A percentile compares a stretch with the other conserved stretches of the same genome.
These are phyloP conservation scores for Capromys pilorides DNA, from an alignment of 2,797 vertebrate genomes.

Conservation along the genomic window DNA sequence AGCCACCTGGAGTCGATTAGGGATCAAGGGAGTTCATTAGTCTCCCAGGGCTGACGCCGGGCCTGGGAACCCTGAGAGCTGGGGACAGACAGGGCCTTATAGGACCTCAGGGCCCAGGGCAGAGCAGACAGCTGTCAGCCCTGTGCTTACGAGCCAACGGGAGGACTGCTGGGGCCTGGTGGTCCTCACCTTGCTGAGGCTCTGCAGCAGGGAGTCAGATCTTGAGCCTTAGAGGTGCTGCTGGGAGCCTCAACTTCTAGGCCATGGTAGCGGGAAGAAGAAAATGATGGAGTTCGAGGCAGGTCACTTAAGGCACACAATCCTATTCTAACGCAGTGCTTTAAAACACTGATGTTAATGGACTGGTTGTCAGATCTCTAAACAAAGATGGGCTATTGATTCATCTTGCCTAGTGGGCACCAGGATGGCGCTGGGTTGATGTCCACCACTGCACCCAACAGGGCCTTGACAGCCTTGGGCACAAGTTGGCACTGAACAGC, in stretches of 20 bases:
- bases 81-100: background rate
- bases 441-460: background rate
- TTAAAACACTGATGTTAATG: background rate
- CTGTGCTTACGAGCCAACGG: background rate
- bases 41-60: background rate
- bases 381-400: background rate
- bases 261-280: background rate
- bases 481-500: no score
- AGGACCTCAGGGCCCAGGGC: background rate
- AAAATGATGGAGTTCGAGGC: background rate
- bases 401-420: no score
- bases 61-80: background rate
- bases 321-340: no score
- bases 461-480: no score
- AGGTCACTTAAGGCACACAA: background rate
- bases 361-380: background rate
- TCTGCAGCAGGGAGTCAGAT: background rate
- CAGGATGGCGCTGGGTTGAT: background rate
- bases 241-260: background rate
- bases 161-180: background rate
- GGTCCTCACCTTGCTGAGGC: background rate
- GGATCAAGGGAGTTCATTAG: constrained; percentile 46
- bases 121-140: background rate
- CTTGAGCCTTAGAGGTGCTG: background rate
- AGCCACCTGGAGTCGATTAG: constrained; percentile 53